Conservation (phyloP, 92 coral and sea anemone species). For the Zoanthus gigantus region DNA sequence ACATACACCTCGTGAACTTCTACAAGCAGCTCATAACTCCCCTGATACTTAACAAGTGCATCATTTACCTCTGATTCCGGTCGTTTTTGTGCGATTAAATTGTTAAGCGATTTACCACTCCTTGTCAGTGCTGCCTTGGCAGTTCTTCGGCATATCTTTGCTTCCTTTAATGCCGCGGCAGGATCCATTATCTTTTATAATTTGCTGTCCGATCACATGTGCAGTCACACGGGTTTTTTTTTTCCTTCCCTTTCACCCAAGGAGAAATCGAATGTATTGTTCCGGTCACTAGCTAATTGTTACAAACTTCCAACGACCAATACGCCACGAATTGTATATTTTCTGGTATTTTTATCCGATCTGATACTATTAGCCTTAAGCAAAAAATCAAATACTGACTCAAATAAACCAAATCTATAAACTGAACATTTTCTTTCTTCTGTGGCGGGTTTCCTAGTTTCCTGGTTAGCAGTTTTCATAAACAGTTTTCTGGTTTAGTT, state of each 20-base stretch:
- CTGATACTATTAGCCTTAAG: no score
- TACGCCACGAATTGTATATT: no score
- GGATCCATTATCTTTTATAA: constrained; percentile 12
- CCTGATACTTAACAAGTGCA: constrained; percentile 42
- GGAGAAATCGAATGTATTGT: neutral
- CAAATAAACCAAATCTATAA: no score
- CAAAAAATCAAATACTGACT: no score
- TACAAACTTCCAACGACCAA: no score
- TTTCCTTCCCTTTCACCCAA: neutral
- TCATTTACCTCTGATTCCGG: constrained; percentile 68
- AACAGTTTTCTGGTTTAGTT: no score
- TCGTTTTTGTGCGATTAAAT: constrained; percentile 53
- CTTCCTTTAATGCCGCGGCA: constrained; percentile 38
- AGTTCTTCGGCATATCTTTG: constrained; percentile 54
- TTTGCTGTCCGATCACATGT: constrained; percentile 5
- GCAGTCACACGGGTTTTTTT: neutral
- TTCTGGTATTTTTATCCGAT: no score
- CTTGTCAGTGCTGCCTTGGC: constrained; percentile 64
- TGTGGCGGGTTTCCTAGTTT: no score
- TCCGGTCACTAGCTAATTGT: no score
- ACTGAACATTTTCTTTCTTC: no score
- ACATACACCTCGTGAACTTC: neutral
- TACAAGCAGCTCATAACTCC: constrained; percentile 40
- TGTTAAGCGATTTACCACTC: constrained; percentile 42
- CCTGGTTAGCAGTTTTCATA: no score